Evolutionary conservation across 2,113 vertebrate genomes (phyloP), one percentile per base, ranked within the genome.

Genomic region (Lycocorax pyrrhopterus): DNA sequence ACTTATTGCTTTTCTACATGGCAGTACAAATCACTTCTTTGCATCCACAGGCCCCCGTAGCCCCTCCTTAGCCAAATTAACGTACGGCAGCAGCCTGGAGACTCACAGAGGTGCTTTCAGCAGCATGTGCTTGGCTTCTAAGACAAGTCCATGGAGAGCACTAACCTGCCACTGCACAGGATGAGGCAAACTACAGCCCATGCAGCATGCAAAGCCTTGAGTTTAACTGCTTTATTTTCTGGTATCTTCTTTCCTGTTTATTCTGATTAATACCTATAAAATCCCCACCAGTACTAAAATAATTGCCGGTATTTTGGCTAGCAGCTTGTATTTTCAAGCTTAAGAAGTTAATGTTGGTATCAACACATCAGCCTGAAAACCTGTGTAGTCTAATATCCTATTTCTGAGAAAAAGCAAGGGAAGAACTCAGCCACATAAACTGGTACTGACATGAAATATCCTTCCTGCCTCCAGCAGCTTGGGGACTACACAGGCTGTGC

Each of bases 41-140:
- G 18, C 18, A 71, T n/a, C 37, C 51, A 21, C 20, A 75, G 37
- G 25, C 17, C 18, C 14, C 43, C 0, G 0, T 55, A 67, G 39
- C 39, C 32, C 32, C 27, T 79, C 16, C 29, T 77, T 51, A 77
- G 22, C 33, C 13, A 3, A 80, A 66, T n/a, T 19, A 53, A 17
- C 0, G 0, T 16, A 19, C 1, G 0, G 23, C 9, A 52, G 47
- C 55, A 60, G 43, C 12, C 32, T 79, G 19, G 46, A 83, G 21
- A 43, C 18, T 71, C 64, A 41, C 10, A 56, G 55, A 76, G 39
- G 30, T 4, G 9, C n/a, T 75, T 66, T 59, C 59, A 47, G 76
- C 27, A 39, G 3, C 46, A 39, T 0, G 0, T 55, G 14, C 53
- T 83, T 83, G 75, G 41, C 26, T 82, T n/a, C 62, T 43, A 11